phyloP scores from a whole-genome alignment of 1,140 invertebrate species.

The Hyposmocoma kahamanoa region DNA sequence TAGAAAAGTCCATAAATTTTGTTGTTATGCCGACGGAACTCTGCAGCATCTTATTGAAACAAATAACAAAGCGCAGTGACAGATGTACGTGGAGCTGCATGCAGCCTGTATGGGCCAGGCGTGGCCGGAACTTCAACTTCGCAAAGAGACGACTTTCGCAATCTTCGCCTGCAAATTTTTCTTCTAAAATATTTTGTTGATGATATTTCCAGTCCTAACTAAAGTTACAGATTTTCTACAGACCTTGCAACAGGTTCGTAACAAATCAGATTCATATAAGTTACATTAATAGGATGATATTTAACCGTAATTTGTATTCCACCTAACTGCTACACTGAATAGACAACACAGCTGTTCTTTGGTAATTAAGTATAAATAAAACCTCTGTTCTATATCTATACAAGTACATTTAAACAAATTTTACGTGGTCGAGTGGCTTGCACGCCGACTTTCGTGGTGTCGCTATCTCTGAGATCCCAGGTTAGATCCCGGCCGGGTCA shows the following conservation, averaged over 20 bases:
- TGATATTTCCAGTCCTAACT: neutral
- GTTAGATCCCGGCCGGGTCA: no score
- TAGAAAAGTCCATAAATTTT: neutral
- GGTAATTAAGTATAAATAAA: no score
- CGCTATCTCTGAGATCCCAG: no score
- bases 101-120: neutral
- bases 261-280: neutral
- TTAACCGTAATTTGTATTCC: neutral
- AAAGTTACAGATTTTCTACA: neutral
- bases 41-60: conserved; percentile 1
- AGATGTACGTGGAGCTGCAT: neutral
- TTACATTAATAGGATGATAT: neutral
- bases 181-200: neutral
- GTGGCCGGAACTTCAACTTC: neutral
- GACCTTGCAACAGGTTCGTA: neutral
- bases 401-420: no score
- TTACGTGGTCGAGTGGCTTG: no score
- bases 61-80: neutral
- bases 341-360: no score
- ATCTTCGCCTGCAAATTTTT: neutral
- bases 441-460: no score
- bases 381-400: no score
- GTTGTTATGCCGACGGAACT: neutral
- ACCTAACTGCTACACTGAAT: no score
- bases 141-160: neutral